Conservation (phyloP, 1,140 invertebrate genomes). For the Drosophila arizonae region DNA sequence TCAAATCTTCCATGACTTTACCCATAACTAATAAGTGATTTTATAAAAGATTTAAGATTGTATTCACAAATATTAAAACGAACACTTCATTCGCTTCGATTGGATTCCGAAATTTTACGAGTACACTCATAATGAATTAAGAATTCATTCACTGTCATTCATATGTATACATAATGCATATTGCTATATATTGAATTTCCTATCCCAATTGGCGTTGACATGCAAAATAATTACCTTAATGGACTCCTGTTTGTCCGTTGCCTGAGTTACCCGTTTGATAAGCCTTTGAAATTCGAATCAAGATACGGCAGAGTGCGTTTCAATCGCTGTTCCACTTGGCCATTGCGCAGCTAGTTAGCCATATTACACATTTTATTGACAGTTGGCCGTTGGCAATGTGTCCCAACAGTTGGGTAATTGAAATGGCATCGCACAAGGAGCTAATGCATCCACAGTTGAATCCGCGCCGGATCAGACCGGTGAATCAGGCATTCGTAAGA, state of each 20-base stretch:
- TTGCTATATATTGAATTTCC: slow-evolving; percentile 7
- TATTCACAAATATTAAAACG: background rate
- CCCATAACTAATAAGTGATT: background rate
- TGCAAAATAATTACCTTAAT: slow-evolving; percentile 62
- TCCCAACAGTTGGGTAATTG: slow-evolving; percentile 68
- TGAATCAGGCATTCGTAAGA: slow-evolving; percentile 51
- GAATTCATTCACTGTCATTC: background rate
- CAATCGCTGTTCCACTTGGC: background rate
- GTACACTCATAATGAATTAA: background rate
- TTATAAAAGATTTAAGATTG: too few relatives aligned
- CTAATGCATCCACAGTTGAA: slow-evolving; percentile 28
- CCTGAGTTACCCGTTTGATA: slow-evolving; percentile 5
- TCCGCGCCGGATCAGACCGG: slow-evolving; percentile 32
- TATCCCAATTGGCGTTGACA: slow-evolving; percentile 31
- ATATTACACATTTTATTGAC: slow-evolving; percentile 5
- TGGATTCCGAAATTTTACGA: background rate
- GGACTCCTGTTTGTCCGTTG: slow-evolving; percentile 19
- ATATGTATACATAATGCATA: too few relatives aligned
- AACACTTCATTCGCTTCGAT: background rate
- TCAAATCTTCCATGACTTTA: too few relatives aligned
- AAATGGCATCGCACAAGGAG: slow-evolving; percentile 59
- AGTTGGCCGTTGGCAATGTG: slow-evolving; percentile 62
- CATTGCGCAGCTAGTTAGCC: slow-evolving; percentile 33
- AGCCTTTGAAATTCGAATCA: slow-evolving; percentile 34
- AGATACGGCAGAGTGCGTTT: slow-evolving; percentile 46